These are phyloP conservation scores for roundworm (Caenorhabditis elegans) DNA, from an alignment of 1,140 invertebrate genomes.

Conservation along the genomic window WBcel235 BX284606.5:7061501-7062000, in stretches of 20 bases:
- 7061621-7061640: background rate
- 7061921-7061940: background rate
- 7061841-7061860: constrained; percentile 5
- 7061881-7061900: constrained; percentile 26
- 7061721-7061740: constrained; percentile 3
- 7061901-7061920: constrained; percentile 9
- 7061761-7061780: background rate
- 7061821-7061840: background rate
- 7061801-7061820: constrained; percentile 3
- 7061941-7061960: background rate
- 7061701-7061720: background rate
- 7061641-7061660: background rate
- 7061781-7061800: background rate
- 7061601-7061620: background rate
- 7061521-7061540: constrained; percentile 1
- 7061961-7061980: background rate
- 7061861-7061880: background rate
- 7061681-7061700: no score
- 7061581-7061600: background rate
- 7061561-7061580: no score
- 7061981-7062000: background rate
- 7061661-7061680: no score
- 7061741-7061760: background rate
- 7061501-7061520: background rate
- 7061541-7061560: background rate